A percentile compares a stretch with the other conserved stretches of the same genome.
Conservation (phyloP, 2,113 vertebrate species). For the Suncus etruscus region DNA sequence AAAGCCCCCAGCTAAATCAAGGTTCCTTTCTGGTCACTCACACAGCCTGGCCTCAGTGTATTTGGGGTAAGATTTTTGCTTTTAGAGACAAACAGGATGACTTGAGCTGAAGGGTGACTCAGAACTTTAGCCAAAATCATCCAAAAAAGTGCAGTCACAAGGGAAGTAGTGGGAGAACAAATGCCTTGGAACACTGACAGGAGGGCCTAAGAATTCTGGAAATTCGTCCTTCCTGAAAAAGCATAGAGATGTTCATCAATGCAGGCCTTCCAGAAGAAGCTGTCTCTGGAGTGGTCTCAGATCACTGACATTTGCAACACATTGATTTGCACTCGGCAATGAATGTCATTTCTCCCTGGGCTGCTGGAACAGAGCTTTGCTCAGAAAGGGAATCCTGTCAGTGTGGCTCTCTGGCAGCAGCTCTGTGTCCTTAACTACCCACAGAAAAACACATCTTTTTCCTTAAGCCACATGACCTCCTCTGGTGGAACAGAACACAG, state of each 20-base stretch:
- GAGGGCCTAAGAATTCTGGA: constrained; percentile 12
- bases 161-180: background rate
- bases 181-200: background rate
- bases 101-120: background rate
- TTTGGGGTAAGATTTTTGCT: constrained; percentile 32
- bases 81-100: constrained; percentile 58
- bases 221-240: background rate
- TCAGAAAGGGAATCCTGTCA: background rate
- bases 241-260: background rate
- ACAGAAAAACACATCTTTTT: constrained; percentile 63
- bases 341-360: background rate
- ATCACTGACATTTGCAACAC: background rate
- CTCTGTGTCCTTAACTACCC: constrained; percentile 47
- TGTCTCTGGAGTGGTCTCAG: background rate
- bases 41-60: background rate
- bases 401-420: background rate
- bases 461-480: constrained; percentile 49
- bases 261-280: background rate
- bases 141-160: constrained; percentile 7
- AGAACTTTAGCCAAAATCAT: background rate
- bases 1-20: background rate
- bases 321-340: background rate
- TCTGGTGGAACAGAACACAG: constrained; percentile 38
- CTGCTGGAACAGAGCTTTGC: background rate
- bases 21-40: background rate